These are phyloP conservation scores for Telmatochromis sp. DNA, from an alignment of 2,113 vertebrate genomes.

Conservation along the genomic window DNA sequence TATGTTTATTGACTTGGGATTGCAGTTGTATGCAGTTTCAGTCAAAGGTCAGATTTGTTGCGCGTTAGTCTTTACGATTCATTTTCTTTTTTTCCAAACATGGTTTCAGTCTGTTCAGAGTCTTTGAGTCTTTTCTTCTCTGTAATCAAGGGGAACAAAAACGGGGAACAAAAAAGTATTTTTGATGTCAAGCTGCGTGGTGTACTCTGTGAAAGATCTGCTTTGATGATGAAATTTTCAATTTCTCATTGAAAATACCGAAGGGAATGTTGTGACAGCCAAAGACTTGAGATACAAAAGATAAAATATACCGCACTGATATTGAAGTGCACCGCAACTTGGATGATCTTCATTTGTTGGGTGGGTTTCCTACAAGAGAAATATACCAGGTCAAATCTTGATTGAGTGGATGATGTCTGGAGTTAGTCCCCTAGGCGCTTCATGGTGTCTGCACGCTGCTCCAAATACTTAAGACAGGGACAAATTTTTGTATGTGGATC, in stretches of 20 bases:
- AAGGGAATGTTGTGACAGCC: background rate
- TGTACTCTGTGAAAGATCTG: slow-evolving; percentile 9
- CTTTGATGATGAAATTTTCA: slow-evolving; percentile 62
- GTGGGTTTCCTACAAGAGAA: background rate
- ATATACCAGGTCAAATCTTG: background rate
- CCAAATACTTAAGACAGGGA: background rate
- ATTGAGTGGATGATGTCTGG: background rate
- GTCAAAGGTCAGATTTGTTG: background rate
- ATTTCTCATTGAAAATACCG: slow-evolving; percentile 41
- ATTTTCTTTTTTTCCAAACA: background rate
- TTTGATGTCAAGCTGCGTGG: slow-evolving; percentile 11
- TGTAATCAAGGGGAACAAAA: slow-evolving; percentile 29
- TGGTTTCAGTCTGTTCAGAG: background rate
- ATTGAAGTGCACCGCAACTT: background rate
- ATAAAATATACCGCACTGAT: background rate
- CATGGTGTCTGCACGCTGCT: background rate
- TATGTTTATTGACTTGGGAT: background rate
- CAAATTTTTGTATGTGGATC: background rate
- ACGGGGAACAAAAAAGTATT: slow-evolving; percentile 3
- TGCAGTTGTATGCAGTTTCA: background rate
- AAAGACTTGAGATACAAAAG: slow-evolving; percentile 9
- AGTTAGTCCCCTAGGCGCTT: background rate
- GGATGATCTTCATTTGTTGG: background rate
- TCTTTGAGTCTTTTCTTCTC: background rate
- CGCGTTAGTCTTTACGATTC: background rate